Percentiles rank a stretch among this genome's conserved stretches.
Conservation (phyloP, 1,140 invertebrate genomes). For the Olivierus martensii region DNA sequence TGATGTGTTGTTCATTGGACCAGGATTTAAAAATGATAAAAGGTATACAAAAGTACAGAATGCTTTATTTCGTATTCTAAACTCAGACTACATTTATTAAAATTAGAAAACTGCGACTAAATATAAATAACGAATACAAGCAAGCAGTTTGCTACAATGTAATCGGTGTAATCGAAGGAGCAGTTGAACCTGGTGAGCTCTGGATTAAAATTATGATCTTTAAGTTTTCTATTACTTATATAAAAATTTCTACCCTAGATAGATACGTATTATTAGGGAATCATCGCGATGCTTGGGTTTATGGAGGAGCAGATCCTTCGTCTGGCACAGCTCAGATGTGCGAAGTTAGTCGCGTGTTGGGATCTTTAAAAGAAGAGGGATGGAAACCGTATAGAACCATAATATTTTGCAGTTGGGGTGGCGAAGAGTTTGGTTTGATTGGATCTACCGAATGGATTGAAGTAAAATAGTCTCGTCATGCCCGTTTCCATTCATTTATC, state of each 20-base stretch:
- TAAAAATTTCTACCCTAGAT: slow-evolving; percentile 23
- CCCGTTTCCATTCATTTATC: too few relatives aligned
- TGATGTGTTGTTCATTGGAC: slow-evolving; percentile 21
- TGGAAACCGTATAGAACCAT: slow-evolving; percentile 35
- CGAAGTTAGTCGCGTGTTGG: slow-evolving; percentile 38
- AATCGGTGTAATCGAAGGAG: slow-evolving; percentile 33
- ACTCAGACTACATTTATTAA: too few relatives aligned
- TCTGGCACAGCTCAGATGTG: slow-evolving; percentile 36
- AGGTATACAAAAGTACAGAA: too few relatives aligned
- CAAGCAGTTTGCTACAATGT: slow-evolving; percentile 32
- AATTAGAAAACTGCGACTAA: slow-evolving; percentile 18
- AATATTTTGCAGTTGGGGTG: slow-evolving; percentile 38
- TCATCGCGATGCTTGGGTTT: slow-evolving; percentile 43
- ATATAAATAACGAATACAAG: slow-evolving; percentile 25
- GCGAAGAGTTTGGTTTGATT: slow-evolving; percentile 36
- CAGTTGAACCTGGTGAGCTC: slow-evolving; percentile 35
- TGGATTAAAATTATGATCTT: too few relatives aligned
- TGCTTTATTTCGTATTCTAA: too few relatives aligned
- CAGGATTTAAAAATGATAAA: slow-evolving; percentile 23
- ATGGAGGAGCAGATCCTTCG: slow-evolving; percentile 39
- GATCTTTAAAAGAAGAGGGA: slow-evolving; percentile 27
- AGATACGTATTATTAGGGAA: slow-evolving; percentile 44
- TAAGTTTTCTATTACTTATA: too few relatives aligned
- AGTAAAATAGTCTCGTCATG: too few relatives aligned
- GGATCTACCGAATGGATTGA: slow-evolving; percentile 29